Evolutionary conservation across 1,140 invertebrate species (phyloP), one percentile per base, ranked within the genome.

Genomic region (Ephestia elutella): DNA sequence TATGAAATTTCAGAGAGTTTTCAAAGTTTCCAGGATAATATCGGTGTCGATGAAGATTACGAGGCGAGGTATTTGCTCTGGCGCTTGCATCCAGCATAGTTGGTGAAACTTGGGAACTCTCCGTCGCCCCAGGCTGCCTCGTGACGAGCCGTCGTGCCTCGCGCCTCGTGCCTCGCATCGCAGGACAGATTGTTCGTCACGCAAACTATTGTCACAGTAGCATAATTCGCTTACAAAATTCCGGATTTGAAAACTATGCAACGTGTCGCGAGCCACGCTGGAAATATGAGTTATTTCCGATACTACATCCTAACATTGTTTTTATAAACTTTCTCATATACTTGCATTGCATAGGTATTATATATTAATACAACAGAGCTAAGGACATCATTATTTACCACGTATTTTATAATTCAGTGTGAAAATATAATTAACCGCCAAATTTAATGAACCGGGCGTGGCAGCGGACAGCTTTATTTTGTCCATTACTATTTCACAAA

Each of bases 21-120:
- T 5, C 1, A 3, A 15, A 44, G 38, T 44, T 44, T 44, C 38
- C 3, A 15, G 38, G 38, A 44, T 44, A 44, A 5, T 15, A 44
- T 44, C 38, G 38, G 38, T 44, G 38, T 15, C 32, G 32, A 35
- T 44, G 38, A 44, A 44, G 38, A 44, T 44, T 35, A 35, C 38
- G 13, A 10, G n/a, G 38, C 38, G 38, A 44, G 38, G 38, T 5
- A 44, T 44, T 44, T 17, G 13, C 38, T n/a, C n/a, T 28, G n/a
- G 25, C 30, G 11, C 8, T 32, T 32, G 30, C 30, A 32, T 44
- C 38, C 5, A 44, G 38, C 2, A 44, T 44, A 44, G 38, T 44
- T 44, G 32, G 32, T 44, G 13, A 44, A 44, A 38, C 13, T 44
- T 44, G 7, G 3, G 9, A 32, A 32, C 30, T 32, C 11, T 5